Evolutionary conservation across 2,797 vertebrate species (phyloP), one percentile per base, ranked within the genome.

Genomic region (Gallinago nigripennis): DNA sequence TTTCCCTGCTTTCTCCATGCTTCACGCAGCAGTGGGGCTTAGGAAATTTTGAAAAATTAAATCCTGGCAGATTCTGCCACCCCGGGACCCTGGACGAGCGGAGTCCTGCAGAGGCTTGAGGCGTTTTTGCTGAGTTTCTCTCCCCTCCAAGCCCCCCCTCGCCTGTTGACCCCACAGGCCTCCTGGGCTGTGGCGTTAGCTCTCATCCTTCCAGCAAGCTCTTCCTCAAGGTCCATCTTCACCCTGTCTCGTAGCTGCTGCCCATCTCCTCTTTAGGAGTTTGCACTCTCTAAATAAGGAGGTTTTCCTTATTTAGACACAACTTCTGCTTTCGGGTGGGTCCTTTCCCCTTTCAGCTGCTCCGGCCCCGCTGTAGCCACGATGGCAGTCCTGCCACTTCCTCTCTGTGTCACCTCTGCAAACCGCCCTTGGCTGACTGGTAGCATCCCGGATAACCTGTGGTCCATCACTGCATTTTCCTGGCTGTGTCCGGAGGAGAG

Each of bases 371-470:
- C 71, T 24, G 48, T 83, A 79, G 51, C 68, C 6, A 1, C 0
- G 0, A 7, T 12, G 7, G 12, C 50, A 2, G 0, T 45, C 37
- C 43, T 1, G 4, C 73, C 2, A 8, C 50, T 79, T 72, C 80
- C 3, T 2, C 71, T 69, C 43, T 13, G 1, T 1, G 12, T 65
- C 0, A 0, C 27, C 27, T 83, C 80, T 78, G 56, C 51, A 66
- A 83, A 53, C 19, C 6, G 2, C 30, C 35, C 39, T 37, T 1
- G 1, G 43, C 61, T 61, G 57, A 12, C 25, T 0, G 0, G n/a
- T 2, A 35, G 20, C 28, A 9, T 27, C 77, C 82, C 12, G 1
- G 7, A 5, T 8, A 2, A 0, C 43, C 28, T 7, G 0, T 11
- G 56, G 12, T 37, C 53, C 23, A 0, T 77, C 8, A 0, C 3